Evolutionary conservation across 2,797 vertebrate species (phyloP).

Genomic region (Arctocebus calabarensis): DNA sequence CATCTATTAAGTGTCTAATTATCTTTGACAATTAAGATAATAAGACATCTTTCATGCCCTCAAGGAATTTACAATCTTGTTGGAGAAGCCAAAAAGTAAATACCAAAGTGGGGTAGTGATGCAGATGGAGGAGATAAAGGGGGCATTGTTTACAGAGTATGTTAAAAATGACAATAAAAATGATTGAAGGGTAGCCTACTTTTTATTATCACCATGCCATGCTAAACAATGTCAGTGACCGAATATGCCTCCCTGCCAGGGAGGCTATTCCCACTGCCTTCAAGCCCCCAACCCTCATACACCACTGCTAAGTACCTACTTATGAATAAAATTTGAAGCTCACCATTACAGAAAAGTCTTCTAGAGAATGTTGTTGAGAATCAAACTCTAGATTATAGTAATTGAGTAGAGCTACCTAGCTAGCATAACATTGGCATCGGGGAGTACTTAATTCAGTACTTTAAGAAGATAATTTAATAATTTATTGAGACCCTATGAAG

Average conservation of each 20-base stretch:
- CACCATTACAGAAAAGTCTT: background rate
- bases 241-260: background rate
- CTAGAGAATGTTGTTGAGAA: background rate
- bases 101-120: background rate
- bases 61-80: background rate
- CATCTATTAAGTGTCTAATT: background rate
- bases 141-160: background rate
- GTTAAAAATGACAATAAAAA: background rate
- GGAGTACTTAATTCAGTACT: slow-evolving; percentile 12
- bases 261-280: background rate
- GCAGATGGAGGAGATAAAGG: background rate
- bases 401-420: background rate
- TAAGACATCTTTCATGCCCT: background rate
- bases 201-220: background rate
- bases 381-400: background rate
- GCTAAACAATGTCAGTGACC: background rate
- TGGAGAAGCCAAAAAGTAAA: slow-evolving; percentile 6
- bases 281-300: background rate
- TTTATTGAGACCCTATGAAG: background rate
- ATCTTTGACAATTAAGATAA: background rate
- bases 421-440: background rate
- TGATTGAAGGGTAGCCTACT: background rate
- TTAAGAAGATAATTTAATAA: background rate
- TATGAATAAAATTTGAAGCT: background rate
- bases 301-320: background rate